phyloP scores from a whole-genome alignment of 2,888 invertebrate species.

The Alsophila aescularia region DNA sequence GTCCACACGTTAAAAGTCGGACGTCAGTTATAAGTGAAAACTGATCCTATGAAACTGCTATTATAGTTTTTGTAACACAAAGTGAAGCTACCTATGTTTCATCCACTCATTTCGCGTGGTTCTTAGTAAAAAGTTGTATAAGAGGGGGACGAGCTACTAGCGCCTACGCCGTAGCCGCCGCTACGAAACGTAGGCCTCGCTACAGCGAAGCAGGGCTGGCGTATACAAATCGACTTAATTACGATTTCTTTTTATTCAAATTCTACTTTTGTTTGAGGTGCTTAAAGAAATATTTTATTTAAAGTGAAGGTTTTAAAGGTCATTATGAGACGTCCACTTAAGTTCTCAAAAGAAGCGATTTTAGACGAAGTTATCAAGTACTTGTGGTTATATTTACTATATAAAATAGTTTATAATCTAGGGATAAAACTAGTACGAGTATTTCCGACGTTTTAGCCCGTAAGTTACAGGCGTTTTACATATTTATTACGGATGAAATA shows the following conservation, averaged over 20 bases:
- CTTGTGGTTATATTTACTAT: no score
- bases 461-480: no score
- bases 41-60: no score
- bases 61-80: conserved; percentile 21
- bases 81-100: conserved; percentile 82
- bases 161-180: conserved; percentile 66
- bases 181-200: conserved; percentile 58
- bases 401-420: no score
- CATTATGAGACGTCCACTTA: conserved; percentile 15
- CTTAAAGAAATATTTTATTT: conserved; percentile 19
- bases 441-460: no score
- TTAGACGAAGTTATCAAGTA: not conserved
- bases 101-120: conserved; percentile 83
- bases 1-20: no score
- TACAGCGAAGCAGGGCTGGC: conserved; percentile 55
- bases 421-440: no score
- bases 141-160: conserved; percentile 57
- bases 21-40: no score
- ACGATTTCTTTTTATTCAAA: conserved; percentile 33
- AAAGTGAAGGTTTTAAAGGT: conserved; percentile 12
- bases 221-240: conserved; percentile 45
- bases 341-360: not conserved
- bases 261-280: conserved; percentile 12
- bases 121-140: conserved; percentile 82
- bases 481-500: no score